These are phyloP conservation scores for Biston betularia DNA, from an alignment of 2,888 invertebrate genomes.

Conservation along the genomic window DNA sequence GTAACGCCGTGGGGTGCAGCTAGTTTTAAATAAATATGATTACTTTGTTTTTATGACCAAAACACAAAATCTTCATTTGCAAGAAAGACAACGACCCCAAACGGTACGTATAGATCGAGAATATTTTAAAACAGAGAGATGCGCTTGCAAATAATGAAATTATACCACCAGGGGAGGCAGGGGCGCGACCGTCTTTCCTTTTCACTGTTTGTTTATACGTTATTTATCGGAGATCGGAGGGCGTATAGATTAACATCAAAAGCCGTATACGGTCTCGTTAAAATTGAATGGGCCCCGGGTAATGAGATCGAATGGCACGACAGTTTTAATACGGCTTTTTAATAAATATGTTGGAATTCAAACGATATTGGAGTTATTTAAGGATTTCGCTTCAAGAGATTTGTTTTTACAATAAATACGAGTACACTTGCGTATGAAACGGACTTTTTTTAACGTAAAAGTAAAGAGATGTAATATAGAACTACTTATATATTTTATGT, in stretches of 20 bases:
- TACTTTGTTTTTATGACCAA: background rate
- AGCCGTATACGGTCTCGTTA: conserved; percentile 65
- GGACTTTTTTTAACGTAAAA: no score
- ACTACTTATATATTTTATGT: no score
- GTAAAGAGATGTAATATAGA: no score
- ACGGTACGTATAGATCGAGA: conserved; percentile 42
- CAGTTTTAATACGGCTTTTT: conserved; percentile 32
- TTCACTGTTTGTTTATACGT: conserved; percentile 59
- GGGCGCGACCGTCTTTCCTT: conserved; percentile 43
- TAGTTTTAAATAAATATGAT: no score
- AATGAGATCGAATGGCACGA: conserved; percentile 55
- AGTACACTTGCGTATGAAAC: background rate
- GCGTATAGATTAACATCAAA: conserved; percentile 78
- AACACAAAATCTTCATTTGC: conserved; percentile 21
- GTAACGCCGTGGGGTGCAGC: no score
- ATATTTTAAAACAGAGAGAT: conserved; percentile 52
- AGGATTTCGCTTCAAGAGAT: background rate
- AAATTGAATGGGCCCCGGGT: conserved; percentile 66
- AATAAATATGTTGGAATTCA: conserved; percentile 21
- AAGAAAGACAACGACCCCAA: conserved; percentile 37
- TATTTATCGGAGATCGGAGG: conserved; percentile 50
- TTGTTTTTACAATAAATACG: background rate
- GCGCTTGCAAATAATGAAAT: conserved; percentile 61
- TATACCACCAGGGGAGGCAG: conserved; percentile 47
- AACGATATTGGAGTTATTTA: conserved; percentile 5